Base-by-base conservation (phyloP, 2,888 invertebrate genomes). In the Dysmachus trigonus region DNA sequence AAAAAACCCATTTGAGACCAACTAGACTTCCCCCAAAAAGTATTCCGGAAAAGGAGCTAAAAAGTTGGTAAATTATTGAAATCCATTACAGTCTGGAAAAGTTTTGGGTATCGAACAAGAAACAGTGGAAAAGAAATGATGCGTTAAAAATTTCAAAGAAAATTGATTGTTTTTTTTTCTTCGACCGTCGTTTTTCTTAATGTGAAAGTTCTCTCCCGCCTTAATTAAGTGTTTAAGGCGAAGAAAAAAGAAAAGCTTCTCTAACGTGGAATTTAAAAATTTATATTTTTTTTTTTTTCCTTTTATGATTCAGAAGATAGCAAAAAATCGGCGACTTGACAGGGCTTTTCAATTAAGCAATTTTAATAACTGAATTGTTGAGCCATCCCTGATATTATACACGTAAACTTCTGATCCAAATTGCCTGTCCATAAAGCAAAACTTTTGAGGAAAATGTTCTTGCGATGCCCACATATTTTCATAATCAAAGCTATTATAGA, bases 51-150 rank as follows among this genome's bases (percentile, higher is more conserved):
- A 31, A 73, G 73, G 73, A 73, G 73, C 31, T 73, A 33, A 73
- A 73, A 62, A 73, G n/a, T 73, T 31, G 73, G 33, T 73, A 73
- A 73, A 73, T 73, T 33, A 73, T 73, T 73, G 73, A 73, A 73
- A 73, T 73, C 73, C 73, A 73, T 73, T 73, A 73, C 73, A 33
- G 73, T 31, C 31, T 31, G 73, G n/a, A 30, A 73, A 73, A 73
- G 73, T 73, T 73, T 73, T 2, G 18, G 33, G 73, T 73, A 73
- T 73, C 31, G 73, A 73, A 73, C 73, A 73, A 73, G 73, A 73
- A 62, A 62, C 62, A 62, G 62, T 62, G 27, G 62, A 62, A 62
- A 62, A 62, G 62, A 62, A 62, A 62, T 62, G 62, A 62, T 62
- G 62, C 62, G 62, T 62, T 62, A 62, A 62, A 62, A 62, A 62